phyloP scores from a whole-genome alignment of 2,888 invertebrate genomes.

The Phyllotreta cruciferae region DNA sequence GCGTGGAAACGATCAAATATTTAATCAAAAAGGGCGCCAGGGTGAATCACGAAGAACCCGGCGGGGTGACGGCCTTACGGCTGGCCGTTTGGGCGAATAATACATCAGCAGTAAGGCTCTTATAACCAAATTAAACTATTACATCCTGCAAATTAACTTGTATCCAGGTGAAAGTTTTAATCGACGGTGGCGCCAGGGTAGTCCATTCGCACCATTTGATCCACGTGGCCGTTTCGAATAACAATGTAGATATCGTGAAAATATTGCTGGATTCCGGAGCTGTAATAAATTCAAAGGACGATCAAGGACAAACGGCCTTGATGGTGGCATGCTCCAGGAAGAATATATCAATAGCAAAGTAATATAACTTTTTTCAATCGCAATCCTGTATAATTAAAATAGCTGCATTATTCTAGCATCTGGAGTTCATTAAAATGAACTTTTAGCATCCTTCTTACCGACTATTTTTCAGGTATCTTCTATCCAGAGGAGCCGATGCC shows the following conservation, averaged over 20 bases:
- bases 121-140: not conserved
- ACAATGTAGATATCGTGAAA: slow-evolving; percentile 67
- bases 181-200: slow-evolving; percentile 72
- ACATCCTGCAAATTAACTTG: not conserved
- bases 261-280: slow-evolving; percentile 66
- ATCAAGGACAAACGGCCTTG: slow-evolving; percentile 73
- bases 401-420: too few species aligned
- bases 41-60: slow-evolving; percentile 73
- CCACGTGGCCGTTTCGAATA: slow-evolving; percentile 71
- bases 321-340: slow-evolving; percentile 64
- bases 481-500: slow-evolving; percentile 52
- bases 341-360: slow-evolving; percentile 61
- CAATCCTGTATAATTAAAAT: not conserved
- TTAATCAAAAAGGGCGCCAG: slow-evolving; percentile 68
- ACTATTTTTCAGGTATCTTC: slow-evolving; percentile 40
- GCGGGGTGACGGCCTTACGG: slow-evolving; percentile 74
- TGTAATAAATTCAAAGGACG: slow-evolving; percentile 69
- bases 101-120: slow-evolving; percentile 61
- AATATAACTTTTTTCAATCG: slow-evolving; percentile 20
- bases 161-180: slow-evolving; percentile 56
- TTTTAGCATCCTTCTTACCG: not conserved
- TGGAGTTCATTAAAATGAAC: too few species aligned
- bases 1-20: slow-evolving; percentile 58
- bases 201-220: slow-evolving; percentile 74
- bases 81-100: slow-evolving; percentile 72